Conservation (phyloP, 1,140 invertebrate species). For the Bombus balteatus region DNA sequence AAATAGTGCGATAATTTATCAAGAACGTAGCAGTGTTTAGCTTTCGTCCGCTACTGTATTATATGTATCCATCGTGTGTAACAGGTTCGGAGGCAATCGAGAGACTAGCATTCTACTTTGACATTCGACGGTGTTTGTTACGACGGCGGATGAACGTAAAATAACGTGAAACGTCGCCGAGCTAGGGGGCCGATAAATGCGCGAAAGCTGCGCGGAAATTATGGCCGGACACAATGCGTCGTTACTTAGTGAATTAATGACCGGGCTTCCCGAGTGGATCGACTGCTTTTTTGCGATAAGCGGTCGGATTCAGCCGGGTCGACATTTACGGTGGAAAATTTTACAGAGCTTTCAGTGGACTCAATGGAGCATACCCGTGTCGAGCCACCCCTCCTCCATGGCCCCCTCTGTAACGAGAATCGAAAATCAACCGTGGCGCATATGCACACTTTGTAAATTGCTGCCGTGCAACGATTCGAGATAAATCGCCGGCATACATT, state of each 20-base stretch:
- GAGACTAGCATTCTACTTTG: too few species aligned
- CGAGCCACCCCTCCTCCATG: background rate
- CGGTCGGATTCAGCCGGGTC: background rate
- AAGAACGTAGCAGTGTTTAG: too few species aligned
- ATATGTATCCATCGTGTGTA: too few species aligned
- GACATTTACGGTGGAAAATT: slow-evolving; percentile 13
- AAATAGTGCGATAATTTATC: too few species aligned
- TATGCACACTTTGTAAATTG: slow-evolving; percentile 28
- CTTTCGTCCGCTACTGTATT: too few species aligned
- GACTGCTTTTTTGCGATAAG: slow-evolving; percentile 37
- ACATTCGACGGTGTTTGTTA: background rate
- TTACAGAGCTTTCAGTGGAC: slow-evolving; percentile 19
- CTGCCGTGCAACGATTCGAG: background rate
- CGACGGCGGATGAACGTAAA: background rate
- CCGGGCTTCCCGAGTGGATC: slow-evolving; percentile 9
- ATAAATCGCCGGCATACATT: slow-evolving; percentile 4
- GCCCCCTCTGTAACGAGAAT: background rate
- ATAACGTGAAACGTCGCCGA: background rate
- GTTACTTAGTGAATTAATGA: slow-evolving; percentile 45
- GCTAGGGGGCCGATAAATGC: background rate
- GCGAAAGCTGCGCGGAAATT: background rate
- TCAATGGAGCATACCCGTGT: background rate
- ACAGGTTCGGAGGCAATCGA: too few species aligned
- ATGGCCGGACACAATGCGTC: slow-evolving; percentile 27
- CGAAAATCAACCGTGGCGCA: slow-evolving; percentile 20